Percentiles rank a stretch among this genome's conserved stretches.
These are phyloP conservation scores for Simalia tracyae DNA, from an alignment of 2,797 vertebrate species.

Conservation along the genomic window DNA sequence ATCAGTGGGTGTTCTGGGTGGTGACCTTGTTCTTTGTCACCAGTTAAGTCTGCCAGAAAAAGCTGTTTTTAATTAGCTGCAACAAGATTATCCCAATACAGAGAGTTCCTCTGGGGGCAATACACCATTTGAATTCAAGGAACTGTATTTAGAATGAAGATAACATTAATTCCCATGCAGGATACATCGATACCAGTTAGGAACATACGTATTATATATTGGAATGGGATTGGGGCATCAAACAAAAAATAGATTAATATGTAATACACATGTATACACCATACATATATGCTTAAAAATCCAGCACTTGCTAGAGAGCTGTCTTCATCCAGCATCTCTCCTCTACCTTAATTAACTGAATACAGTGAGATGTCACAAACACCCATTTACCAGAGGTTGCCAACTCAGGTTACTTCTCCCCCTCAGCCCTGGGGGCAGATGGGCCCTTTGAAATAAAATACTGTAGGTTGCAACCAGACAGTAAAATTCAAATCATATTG, in stretches of 20 bases:
- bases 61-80: not conserved
- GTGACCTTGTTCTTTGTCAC: constrained; percentile 7
- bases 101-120: not conserved
- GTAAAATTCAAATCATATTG: not conserved
- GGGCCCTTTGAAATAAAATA: not conserved
- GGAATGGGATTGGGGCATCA: not conserved
- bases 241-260: not conserved
- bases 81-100: constrained; percentile 12
- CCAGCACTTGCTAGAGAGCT: not conserved
- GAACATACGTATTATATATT: not conserved
- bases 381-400: not conserved
- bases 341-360: not conserved
- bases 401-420: not conserved
- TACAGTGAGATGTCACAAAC: not conserved
- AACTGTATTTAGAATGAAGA: not conserved
- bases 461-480: not conserved
- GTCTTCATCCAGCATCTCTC: not conserved
- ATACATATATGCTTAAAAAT: not conserved
- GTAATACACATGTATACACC: not conserved
- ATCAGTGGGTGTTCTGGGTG: constrained; percentile 11
- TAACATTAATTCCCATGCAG: not conserved
- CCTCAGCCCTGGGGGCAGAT: not conserved
- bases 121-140: not conserved
- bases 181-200: not conserved
- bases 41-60: constrained; percentile 18